These are phyloP conservation scores for Caenorhabditis tropicalis DNA, from an alignment of 1,140 invertebrate species.

Conservation along the genomic window DNA sequence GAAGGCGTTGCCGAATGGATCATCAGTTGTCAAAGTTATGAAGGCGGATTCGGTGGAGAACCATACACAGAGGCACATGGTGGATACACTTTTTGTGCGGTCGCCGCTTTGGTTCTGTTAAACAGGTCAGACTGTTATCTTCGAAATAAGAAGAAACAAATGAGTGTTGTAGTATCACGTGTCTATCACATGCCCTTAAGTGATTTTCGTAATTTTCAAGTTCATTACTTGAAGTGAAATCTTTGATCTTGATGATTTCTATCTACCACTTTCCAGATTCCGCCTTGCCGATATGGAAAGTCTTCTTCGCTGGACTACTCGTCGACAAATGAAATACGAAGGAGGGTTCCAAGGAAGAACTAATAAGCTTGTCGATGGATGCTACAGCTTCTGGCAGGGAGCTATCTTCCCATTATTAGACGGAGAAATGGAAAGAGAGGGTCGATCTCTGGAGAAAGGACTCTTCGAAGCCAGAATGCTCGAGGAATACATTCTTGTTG, in stretches of 20 bases:
- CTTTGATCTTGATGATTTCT: background rate
- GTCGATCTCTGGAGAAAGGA: constrained; percentile 60
- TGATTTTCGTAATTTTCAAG: constrained; percentile 72
- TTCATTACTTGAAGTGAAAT: constrained; percentile 78
- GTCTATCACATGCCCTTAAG: background rate
- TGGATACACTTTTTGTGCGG: constrained; percentile 94
- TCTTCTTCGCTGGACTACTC: constrained; percentile 73
- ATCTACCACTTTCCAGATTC: constrained; percentile 70
- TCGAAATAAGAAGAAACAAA: background rate
- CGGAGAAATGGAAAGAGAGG: constrained; percentile 75
- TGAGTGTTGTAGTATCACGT: constrained; percentile 71
- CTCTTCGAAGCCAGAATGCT: constrained; percentile 76
- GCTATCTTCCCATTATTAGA: constrained; percentile 84
- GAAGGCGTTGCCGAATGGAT: constrained; percentile 88
- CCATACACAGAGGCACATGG: constrained; percentile 97
- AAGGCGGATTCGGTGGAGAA: constrained; percentile 92
- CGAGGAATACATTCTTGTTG: constrained; percentile 92
- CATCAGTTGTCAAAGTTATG: constrained; percentile 92
- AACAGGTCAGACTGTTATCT: constrained; percentile 77
- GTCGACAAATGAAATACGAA: constrained; percentile 73
- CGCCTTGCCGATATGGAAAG: constrained; percentile 78
- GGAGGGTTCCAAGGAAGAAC: constrained; percentile 79
- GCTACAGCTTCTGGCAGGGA: constrained; percentile 98
- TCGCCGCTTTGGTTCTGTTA: constrained; percentile 86
- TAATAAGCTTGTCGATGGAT: constrained; percentile 96